Evolutionary conservation across 2,888 invertebrate genomes (phyloP).

Genomic region (Mallateleia sp.): DNA sequence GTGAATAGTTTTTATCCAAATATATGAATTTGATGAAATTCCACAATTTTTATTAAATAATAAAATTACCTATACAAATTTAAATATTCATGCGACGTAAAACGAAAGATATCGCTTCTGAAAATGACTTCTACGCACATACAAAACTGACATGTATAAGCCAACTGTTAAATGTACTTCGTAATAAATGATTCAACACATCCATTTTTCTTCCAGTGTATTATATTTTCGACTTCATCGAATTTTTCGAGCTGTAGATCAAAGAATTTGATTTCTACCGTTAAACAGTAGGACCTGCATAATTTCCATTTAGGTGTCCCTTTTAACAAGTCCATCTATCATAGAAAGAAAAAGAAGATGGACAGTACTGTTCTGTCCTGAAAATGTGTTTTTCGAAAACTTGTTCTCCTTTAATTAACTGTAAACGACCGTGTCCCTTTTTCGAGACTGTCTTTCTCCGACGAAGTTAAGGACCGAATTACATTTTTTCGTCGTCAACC

Average conservation of each 20-base stretch:
- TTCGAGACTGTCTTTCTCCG: conserved; percentile 4
- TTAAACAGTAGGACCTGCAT: conserved; percentile 70
- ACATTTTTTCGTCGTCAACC: conserved; percentile 10
- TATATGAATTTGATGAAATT: too few relatives aligned
- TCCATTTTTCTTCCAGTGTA: conserved; percentile 41
- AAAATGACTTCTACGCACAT: not conserved
- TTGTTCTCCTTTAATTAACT: conserved; percentile 66
- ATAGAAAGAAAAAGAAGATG: conserved; percentile 37
- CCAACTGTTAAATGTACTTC: not conserved
- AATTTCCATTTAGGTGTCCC: conserved; percentile 52
- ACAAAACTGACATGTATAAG: not conserved
- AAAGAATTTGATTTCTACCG: conserved; percentile 44
- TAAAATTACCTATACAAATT: too few relatives aligned
- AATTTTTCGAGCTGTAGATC: conserved; percentile 39
- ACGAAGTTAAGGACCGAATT: conserved; percentile 31
- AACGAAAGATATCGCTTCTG: not conserved
- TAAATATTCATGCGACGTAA: not conserved
- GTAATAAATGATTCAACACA: conserved; percentile 52
- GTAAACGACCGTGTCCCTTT: conserved; percentile 55
- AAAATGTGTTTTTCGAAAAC: conserved; percentile 61
- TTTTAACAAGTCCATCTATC: conserved; percentile 62
- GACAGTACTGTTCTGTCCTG: conserved; percentile 24
- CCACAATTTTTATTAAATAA: too few relatives aligned
- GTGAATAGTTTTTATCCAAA: too few relatives aligned
- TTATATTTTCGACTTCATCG: conserved; percentile 4